These are phyloP conservation scores for Passer montanus DNA, from an alignment of 2,113 vertebrate species.

Conservation along the genomic window DNA sequence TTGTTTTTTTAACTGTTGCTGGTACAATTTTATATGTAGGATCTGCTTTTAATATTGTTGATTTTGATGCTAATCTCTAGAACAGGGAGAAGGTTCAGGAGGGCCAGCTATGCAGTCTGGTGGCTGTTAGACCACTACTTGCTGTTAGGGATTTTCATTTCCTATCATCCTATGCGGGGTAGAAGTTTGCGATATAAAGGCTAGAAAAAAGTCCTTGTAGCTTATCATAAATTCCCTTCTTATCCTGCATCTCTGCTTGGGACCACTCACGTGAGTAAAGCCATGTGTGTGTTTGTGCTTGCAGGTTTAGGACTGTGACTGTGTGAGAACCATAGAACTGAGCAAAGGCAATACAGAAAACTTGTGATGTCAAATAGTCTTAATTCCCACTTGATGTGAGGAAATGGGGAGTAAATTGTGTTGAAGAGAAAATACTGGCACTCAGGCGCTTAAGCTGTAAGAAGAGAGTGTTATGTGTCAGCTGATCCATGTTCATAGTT, in stretches of 20 bases:
- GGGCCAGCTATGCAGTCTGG: neutral
- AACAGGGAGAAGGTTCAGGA: neutral
- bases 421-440: neutral
- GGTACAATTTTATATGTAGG: neutral
- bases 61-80: neutral
- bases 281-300: conserved; percentile 45
- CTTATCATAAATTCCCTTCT: conserved; percentile 64
- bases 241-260: conserved; percentile 56
- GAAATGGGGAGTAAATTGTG: neutral
- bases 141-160: neutral
- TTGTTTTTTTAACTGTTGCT: neutral
- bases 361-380: neutral
- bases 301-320: conserved; percentile 40
- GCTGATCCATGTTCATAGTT: neutral
- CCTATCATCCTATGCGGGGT: neutral
- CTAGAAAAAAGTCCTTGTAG: conserved; percentile 20
- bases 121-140: neutral
- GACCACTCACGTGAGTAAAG: conserved; percentile 58
- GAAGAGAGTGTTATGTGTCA: neutral
- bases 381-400: neutral
- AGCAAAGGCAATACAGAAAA: neutral
- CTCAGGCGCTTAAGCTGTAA: neutral
- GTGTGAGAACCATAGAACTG: neutral
- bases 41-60: neutral
- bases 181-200: neutral